Base-by-base conservation (phyloP, 2,888 invertebrate species). In the Drymonia ruficornis region DNA sequence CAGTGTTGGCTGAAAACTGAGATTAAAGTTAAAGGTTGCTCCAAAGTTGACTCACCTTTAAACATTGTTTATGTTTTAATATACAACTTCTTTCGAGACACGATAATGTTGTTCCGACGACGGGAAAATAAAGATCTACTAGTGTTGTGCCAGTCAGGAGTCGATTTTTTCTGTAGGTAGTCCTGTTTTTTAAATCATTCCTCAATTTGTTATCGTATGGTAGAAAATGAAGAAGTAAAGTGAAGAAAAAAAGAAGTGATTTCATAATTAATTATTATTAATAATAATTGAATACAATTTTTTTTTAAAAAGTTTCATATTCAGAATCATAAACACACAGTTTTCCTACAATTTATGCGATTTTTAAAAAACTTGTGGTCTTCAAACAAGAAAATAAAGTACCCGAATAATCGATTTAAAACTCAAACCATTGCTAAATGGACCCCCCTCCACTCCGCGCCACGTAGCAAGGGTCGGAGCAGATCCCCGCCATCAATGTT, bases 401-500 rank as follows among this genome's bases (percentile, higher is more conserved):
- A 1, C 38, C 13, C n/a, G 15, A 31, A 31, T 31, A 9, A 31
- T 31, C 31, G 31, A 31, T 11, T 11, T 1, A 31, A 31, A 9
- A 28, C n/a, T n/a, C n/a, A 36, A n/a, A 4, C 36, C 36, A 36
- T n/a, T 4, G n/a, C 36, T 36, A 36, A 8, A n/a, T 36, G 2
- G 36, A 5, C 2, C n/a, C n/a, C 36, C 36, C 36, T 4, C n/a
- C 36, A 13, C 36, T 36, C 9, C n/a, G n/a, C 40, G 16, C 49
- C 38, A 58, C 66, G 53, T 28, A 49, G 48, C 34, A 52, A 48
- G 43, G 52, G 56, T 46, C 47, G 15, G 42, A 31, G 48, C 46
- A 45, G 48, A 59, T 56, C 62, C 70, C 59, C 58, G 65, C 82
- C 76, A 80, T 84, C 86, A 83, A 81, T 87, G 88, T 87, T 87